These are phyloP conservation scores for cattle (Bos taurus) DNA, from an alignment of 2,113 vertebrate genomes.

Conservation along the genomic window ARS-UCD2.0 NC_037357.1:132382001-132382500, in stretches of 20 bases:
- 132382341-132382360: neutral
- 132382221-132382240: neutral
- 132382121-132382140: slow-evolving; percentile 4
- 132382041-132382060: neutral
- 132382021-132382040: neutral
- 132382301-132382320: slow-evolving; percentile 1
- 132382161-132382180: slow-evolving; percentile 33
- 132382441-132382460: neutral
- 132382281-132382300: slow-evolving; percentile 32
- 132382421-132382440: neutral
- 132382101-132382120: slow-evolving; percentile 21
- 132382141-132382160: slow-evolving; percentile 22
- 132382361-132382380: slow-evolving; percentile 37
- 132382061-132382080: slow-evolving; percentile 6
- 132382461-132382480: slow-evolving; percentile 27
- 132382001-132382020: neutral
- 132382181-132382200: slow-evolving; percentile 16
- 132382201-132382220: slow-evolving; percentile 49
- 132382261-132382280: neutral
- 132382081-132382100: neutral
- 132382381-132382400: neutral
- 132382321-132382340: neutral
- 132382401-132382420: neutral
- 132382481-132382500: neutral
- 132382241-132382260: neutral